These are phyloP conservation scores for Maconellicoccus hirsutus DNA, from an alignment of 1,140 invertebrate genomes.

Conservation along the genomic window DNA sequence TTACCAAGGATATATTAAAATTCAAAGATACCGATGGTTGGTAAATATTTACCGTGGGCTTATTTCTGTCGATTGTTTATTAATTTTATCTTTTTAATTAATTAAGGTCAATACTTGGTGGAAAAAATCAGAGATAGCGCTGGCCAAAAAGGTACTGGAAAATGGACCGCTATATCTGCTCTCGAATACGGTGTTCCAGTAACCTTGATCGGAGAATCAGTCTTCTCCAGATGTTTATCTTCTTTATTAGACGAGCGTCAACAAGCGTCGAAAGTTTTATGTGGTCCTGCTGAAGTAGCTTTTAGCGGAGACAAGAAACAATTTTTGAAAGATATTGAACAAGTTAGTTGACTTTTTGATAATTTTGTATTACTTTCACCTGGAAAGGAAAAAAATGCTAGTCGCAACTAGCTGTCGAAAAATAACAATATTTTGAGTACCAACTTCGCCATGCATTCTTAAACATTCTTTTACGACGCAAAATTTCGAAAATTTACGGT, in stretches of 20 bases:
- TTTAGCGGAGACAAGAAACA: constrained; percentile 56
- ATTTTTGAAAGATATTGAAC: constrained; percentile 64
- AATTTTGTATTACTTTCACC: too few relatives aligned
- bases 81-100: not conserved
- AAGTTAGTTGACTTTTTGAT: constrained; percentile 36
- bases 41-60: not conserved
- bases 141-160: constrained; percentile 98
- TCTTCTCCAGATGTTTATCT: constrained; percentile 91
- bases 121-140: constrained; percentile 92
- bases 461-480: too few relatives aligned
- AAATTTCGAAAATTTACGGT: too few relatives aligned
- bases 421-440: too few relatives aligned
- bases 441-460: too few relatives aligned
- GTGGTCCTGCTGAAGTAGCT: constrained; percentile 46
- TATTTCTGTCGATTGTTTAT: not conserved
- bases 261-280: constrained; percentile 62
- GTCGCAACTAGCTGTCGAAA: too few relatives aligned
- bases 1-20: constrained; percentile 90
- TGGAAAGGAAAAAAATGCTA: too few relatives aligned
- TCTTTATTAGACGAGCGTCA: constrained; percentile 74
- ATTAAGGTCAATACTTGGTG: constrained; percentile 55
- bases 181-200: constrained; percentile 94
- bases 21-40: constrained; percentile 77
- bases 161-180: constrained; percentile 96
- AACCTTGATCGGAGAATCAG: constrained; percentile 95